Evolutionary conservation across 2,113 vertebrate genomes (phyloP).

Genomic region (Martes martes): DNA sequence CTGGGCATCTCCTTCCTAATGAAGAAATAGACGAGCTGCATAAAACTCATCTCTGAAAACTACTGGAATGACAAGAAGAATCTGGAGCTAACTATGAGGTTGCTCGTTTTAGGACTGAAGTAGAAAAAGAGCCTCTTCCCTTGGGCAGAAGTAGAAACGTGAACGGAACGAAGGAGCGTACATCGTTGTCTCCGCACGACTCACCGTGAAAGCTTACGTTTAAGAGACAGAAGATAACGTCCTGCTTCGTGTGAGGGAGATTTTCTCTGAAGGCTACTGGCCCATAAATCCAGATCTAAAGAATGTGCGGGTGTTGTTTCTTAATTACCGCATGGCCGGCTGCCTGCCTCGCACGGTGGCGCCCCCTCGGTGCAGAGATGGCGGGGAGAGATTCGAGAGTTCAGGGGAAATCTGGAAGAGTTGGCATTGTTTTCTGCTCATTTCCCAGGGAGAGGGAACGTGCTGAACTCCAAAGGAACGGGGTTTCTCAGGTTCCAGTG

Average conservation of each 20-base stretch:
- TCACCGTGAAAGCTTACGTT: neutral
- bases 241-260: neutral
- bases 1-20: neutral
- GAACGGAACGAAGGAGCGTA: neutral
- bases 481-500: neutral
- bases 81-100: neutral
- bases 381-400: neutral
- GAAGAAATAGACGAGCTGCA: neutral
- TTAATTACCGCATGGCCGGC: neutral
- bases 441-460: neutral
- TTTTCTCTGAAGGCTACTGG: neutral
- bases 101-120: neutral
- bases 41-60: neutral
- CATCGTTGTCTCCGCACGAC: neutral
- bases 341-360: neutral
- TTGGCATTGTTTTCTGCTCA: conserved; percentile 23
- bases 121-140: neutral
- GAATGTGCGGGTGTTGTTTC: neutral
- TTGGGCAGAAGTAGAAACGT: neutral
- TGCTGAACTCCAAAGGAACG: neutral
- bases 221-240: neutral
- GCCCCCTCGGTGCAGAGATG: rapidly evolving
- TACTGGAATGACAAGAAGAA: neutral
- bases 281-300: neutral
- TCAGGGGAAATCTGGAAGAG: neutral